Evolutionary conservation across 2,888 invertebrate species (phyloP).

Genomic region (Tuberolachnus salignus): DNA sequence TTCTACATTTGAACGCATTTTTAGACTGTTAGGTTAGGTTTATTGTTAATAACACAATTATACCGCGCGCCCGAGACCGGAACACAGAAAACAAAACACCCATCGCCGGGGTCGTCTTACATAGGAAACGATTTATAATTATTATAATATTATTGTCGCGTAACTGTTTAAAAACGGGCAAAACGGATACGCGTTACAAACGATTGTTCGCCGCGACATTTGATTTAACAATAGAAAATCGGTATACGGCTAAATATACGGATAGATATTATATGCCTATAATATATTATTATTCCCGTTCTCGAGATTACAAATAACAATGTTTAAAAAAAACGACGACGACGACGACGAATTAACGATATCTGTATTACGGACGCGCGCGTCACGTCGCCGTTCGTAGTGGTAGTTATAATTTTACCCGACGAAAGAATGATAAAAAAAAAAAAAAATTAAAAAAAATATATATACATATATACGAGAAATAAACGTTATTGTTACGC

Average conservation of each 20-base stretch:
- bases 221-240: background rate
- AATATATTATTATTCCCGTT: background rate
- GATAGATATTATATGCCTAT: too few species aligned
- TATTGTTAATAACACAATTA: too few species aligned
- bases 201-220: background rate
- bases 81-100: too few species aligned
- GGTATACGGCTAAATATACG: background rate
- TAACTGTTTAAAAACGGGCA: background rate
- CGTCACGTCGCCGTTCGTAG: background rate
- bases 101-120: too few species aligned
- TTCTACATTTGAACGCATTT: too few species aligned
- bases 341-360: background rate
- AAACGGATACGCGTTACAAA: background rate
- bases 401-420: background rate
- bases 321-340: conserved; percentile 3
- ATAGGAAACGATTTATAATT: too few species aligned
- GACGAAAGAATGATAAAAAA: conserved; percentile 18
- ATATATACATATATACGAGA: background rate
- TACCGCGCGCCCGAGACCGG: too few species aligned
- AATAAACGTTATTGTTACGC: conserved; percentile 38
- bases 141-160: too few species aligned
- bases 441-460: too few species aligned
- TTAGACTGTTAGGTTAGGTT: too few species aligned
- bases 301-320: conserved; percentile 15
- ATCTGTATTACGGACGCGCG: too few species aligned